Conservation (phyloP, 1,140 invertebrate species). For the Aphelenchoides fujianensis region DNA sequence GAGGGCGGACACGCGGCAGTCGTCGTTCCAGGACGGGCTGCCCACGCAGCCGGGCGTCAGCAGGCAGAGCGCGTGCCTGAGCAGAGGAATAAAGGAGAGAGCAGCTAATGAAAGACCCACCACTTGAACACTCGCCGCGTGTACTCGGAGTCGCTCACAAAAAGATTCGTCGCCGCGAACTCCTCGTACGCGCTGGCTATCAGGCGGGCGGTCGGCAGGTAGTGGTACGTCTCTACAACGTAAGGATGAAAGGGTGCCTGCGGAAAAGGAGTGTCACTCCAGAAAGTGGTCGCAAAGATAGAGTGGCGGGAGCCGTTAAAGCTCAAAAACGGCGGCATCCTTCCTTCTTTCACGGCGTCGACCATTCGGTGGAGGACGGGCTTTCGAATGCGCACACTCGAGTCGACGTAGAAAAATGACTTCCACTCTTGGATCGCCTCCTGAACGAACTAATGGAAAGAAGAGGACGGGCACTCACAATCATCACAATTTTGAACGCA, state of each 20-base stretch:
- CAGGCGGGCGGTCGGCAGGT: neutral
- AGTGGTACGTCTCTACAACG: neutral
- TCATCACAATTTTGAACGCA: slow-evolving; percentile 16
- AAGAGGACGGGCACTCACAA: neutral
- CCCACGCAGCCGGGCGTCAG: neutral
- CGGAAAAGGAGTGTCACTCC: neutral
- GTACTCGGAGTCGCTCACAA: neutral
- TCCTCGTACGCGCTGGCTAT: neutral
- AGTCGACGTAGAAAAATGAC: slow-evolving; percentile 8
- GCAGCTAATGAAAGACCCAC: too few relatives aligned
- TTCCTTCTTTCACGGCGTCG: neutral
- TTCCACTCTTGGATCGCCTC: slow-evolving; percentile 7
- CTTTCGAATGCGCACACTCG: neutral
- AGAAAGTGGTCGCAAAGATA: neutral
- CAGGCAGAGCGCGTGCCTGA: neutral
- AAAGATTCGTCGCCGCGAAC: neutral
- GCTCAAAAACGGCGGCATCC: neutral
- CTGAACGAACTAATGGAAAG: neutral
- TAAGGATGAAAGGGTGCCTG: too few relatives aligned
- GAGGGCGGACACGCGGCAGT: neutral
- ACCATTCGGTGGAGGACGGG: neutral
- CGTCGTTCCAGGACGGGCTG: neutral
- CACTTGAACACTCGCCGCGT: neutral
- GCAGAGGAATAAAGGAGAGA: too few relatives aligned
- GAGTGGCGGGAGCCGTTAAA: slow-evolving; percentile 7